Evolutionary conservation across 35 echinoderm and acorn worm species (phyloP).

Genomic region (Apostichopus californicus): DNA sequence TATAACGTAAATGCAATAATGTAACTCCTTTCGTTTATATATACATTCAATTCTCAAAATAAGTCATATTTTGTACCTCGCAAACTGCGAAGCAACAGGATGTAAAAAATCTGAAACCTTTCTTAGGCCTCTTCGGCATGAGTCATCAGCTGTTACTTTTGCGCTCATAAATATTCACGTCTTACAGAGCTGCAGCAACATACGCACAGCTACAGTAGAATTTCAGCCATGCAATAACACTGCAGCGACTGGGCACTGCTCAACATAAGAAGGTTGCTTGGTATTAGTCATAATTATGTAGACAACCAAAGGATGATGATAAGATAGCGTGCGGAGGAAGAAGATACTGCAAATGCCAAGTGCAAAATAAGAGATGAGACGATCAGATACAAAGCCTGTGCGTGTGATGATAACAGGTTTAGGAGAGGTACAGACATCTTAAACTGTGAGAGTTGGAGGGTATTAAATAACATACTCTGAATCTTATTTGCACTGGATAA

Average conservation of each 20-base stretch:
- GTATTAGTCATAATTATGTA: conserved; percentile 20
- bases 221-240: background rate
- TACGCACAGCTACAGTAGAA: background rate
- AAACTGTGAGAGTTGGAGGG: too few relatives aligned
- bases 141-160: background rate
- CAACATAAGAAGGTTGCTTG: background rate
- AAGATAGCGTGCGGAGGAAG: background rate
- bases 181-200: background rate
- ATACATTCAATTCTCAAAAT: too few relatives aligned
- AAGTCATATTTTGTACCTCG: too few relatives aligned
- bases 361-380: background rate
- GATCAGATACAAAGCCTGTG: background rate
- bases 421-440: too few relatives aligned
- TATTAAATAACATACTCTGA: too few relatives aligned
- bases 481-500: too few relatives aligned
- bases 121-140: background rate
- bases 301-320: background rate
- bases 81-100: background rate
- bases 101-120: background rate
- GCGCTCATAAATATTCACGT: conserved; percentile 21
- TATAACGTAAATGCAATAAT: too few relatives aligned
- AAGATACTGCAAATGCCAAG: background rate
- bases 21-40: too few relatives aligned
- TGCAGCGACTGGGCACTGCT: background rate
- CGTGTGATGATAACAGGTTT: too few relatives aligned